Base-by-base conservation (phyloP, 1,140 invertebrate species). In the Brachionus asplanchnoidis region DNA sequence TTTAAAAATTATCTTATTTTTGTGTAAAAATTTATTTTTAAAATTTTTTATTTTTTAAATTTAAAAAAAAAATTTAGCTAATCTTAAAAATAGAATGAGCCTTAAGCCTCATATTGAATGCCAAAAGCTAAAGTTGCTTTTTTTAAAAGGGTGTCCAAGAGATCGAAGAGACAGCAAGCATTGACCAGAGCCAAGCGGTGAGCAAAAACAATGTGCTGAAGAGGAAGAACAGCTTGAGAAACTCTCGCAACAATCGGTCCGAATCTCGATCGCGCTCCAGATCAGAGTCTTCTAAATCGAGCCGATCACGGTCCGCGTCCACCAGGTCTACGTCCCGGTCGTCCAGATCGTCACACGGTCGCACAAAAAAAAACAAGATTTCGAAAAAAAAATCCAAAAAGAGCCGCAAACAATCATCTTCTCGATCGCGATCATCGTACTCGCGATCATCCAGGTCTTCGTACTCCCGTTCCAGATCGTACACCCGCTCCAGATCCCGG, bases 341-440 rank as follows among this genome's bases (percentile, higher is more conserved):
- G 4, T 73, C 68, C n/a, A 46, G 44, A 50, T 77, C 73, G 26
- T 77, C 73, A 1, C 23, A 73, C 20, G 26, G 6, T n/a, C 28
- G 66, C 28, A 36, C 28, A 5, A 77, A 77, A 77, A 46, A 46
- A n/a, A 46, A n/a, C n/a, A n/a, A 50, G 5, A 77, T 12, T 26
- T 77, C 73, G 1, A 77, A 50, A 73, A 73, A 73, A 73, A 73
- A 73, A 7, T 73, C 68, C 17, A 73, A 42, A 73, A 73, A 73
- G 42, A 73, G 32, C 3, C 68, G 68, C 14, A 44, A 73, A 11
- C 42, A 73, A 1, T 73, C 68, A 17, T 50, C 73, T 7, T 77
- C 73, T 36, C 9, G 73, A 23, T 77, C 66, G 0, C 12, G 36
- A n/a, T 36, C 66, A 4, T 70, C 66, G 1, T 70, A 36, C n/a